Conservation (phyloP, 2,888 invertebrate species). For the Thymelicus acteon region DNA sequence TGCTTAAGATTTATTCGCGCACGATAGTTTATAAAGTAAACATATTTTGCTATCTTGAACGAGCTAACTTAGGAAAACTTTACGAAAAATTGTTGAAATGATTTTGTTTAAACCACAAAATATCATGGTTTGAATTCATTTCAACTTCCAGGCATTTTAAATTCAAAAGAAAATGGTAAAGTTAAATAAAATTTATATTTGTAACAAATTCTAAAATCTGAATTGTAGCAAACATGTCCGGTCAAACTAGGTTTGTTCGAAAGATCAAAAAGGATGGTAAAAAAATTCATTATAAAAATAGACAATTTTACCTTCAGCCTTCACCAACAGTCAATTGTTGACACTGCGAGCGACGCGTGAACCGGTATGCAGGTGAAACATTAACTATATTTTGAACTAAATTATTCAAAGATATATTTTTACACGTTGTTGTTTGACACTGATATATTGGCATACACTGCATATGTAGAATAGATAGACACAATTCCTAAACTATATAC, state of each 20-base stretch:
- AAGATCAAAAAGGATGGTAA: constrained; percentile 8
- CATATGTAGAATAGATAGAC: no score
- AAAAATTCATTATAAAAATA: constrained; percentile 44
- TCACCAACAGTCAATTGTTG: constrained; percentile 2
- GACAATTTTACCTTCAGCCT: constrained; percentile 55
- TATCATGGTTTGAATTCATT: no score
- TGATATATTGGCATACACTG: background rate
- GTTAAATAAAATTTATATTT: no score
- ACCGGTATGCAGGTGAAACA: constrained; percentile 25
- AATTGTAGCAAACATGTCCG: no score
- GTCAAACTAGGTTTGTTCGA: background rate
- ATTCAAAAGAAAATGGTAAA: no score
- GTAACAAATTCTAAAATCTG: no score
- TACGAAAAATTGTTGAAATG: no score
- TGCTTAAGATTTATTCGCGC: constrained; percentile 22
- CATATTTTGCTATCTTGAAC: constrained; percentile 17
- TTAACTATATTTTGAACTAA: background rate
- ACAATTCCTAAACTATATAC: no score
- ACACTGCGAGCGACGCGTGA: constrained; percentile 29
- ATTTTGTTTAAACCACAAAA: no score
- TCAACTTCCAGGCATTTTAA: no score
- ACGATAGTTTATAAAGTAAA: constrained; percentile 26
- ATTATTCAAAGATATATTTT: no score
- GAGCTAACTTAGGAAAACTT: background rate
- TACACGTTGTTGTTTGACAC: background rate